A percentile compares a stretch with the other conserved stretches of the same genome.
Conservation (phyloP, 2,113 vertebrate species). For the Burhinus bistriatus region DNA sequence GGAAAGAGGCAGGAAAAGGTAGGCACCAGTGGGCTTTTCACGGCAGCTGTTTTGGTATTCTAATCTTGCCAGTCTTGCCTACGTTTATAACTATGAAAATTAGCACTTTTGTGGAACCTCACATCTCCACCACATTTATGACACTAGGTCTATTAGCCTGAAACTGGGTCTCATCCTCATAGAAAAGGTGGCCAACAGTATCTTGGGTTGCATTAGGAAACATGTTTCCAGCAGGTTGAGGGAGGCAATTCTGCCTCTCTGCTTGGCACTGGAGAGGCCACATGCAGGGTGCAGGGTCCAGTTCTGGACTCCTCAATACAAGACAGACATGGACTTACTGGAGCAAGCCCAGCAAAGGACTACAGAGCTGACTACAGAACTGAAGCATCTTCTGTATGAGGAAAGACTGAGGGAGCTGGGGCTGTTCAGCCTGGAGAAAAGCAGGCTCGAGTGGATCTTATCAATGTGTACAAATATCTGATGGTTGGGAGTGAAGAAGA, state of each 20-base stretch:
- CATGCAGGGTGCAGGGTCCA: background rate
- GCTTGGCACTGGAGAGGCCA: background rate
- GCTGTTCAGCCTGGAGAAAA: background rate
- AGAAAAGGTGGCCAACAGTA: background rate
- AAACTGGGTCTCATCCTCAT: background rate
- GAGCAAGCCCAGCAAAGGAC: background rate
- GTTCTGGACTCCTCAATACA: background rate
- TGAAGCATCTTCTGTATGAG: background rate
- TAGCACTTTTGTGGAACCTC: background rate
- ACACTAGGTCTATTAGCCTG: background rate
- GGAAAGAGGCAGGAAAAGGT: background rate
- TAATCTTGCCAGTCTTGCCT: background rate
- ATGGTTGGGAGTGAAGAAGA: background rate
- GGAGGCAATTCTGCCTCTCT: background rate
- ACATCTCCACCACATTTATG: background rate
- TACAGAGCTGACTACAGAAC: background rate
- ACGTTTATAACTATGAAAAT: background rate
- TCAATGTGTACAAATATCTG: background rate
- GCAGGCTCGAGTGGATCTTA: background rate
- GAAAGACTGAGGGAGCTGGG: background rate
- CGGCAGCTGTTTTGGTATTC: background rate
- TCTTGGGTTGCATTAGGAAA: background rate
- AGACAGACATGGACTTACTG: background rate
- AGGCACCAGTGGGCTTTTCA: background rate
- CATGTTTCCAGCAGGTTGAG: background rate